Percentiles rank a stretch among this genome's conserved stretches.
Conservation (phyloP, 2,797 vertebrate genomes). For the Pseudocheirus occidentalis region DNA sequence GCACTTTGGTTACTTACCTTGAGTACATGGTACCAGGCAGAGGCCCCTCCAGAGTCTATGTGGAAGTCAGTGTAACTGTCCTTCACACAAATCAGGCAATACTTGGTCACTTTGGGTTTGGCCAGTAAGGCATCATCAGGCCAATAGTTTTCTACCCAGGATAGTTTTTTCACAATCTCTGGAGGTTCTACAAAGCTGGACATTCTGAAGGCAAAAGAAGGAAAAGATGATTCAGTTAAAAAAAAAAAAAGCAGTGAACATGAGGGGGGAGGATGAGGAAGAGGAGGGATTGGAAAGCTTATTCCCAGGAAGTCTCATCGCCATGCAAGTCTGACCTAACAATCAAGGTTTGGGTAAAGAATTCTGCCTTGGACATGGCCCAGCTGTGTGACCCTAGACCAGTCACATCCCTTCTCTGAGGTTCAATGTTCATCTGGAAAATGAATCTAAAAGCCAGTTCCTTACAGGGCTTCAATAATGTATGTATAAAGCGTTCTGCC, state of each 20-base stretch:
- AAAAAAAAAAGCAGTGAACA: neutral
- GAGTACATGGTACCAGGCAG: conserved; percentile 96
- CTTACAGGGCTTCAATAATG: neutral
- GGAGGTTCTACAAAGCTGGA: conserved; percentile 96
- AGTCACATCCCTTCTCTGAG: neutral
- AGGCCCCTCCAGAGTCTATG: conserved; percentile 96
- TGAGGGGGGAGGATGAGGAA: neutral
- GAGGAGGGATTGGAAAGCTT: neutral
- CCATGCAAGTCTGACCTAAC: neutral
- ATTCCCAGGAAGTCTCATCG: neutral
- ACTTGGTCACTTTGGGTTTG: conserved; percentile 98
- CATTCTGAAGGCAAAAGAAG: conserved; percentile 88
- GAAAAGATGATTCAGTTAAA: conserved; percentile 15
- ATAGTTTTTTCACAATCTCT: conserved; percentile 94
- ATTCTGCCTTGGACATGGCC: neutral
- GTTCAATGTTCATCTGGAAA: neutral
- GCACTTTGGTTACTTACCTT: conserved; percentile 86
- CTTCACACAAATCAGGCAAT: conserved; percentile 98
- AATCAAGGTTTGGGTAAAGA: neutral
- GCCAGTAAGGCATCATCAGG: conserved; percentile 95
- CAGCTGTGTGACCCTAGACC: neutral
- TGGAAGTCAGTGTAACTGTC: conserved; percentile 99
- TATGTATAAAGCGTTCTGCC: neutral
- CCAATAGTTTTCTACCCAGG: conserved; percentile 99
- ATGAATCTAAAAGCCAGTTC: neutral